Evolutionary conservation across 2,888 invertebrate genomes (phyloP), one percentile per base, ranked within the genome.

Genomic region (Plutella xylostella): DNA sequence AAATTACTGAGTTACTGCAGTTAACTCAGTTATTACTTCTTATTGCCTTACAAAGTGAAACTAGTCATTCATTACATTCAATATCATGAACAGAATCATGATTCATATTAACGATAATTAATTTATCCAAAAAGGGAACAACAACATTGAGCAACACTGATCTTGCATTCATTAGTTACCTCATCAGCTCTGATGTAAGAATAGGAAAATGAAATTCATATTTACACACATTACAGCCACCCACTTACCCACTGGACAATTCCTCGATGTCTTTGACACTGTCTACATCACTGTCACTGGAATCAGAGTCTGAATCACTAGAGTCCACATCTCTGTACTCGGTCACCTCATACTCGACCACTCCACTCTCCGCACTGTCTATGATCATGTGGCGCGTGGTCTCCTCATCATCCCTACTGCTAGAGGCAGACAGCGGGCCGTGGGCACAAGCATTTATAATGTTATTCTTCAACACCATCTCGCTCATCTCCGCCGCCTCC

Each of bases 361-460:
- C 68, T 39, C 73, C 80, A 56, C 73, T 76, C 45, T 78, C 78
- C 18, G 63, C 63, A 54, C 65, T 71, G 58, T 83, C 80, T 55
- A 83, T 82, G 43, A 83, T 80, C 80, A 83, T 83, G 48, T 79
- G 78, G 50, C 76, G 67, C 4, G 66, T 68, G 15, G 67, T 63
- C 50, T 72, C 74, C 35, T 63, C 68, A 43, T 72, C 44, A 50
- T 69, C 69, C 40, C 58, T 53, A 21, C 48, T 58, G 38, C 53
- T 61, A 41, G 66, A 55, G 45, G 68, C 57, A 44, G 72, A 67
- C 54, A 78, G 49, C 4, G 84, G 83, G 4, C 83, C 83, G 55
- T 84, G 84, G 49, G 80, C 78, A 54, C 82, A 82, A 30, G 84
- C 83, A 51, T 84, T 84, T 53, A 84, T 83, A 43, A 83, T 79